Evolutionary conservation across 53 echinoderm and acorn worm genomes (phyloP).

Genomic region (Patiria pectinifera): DNA sequence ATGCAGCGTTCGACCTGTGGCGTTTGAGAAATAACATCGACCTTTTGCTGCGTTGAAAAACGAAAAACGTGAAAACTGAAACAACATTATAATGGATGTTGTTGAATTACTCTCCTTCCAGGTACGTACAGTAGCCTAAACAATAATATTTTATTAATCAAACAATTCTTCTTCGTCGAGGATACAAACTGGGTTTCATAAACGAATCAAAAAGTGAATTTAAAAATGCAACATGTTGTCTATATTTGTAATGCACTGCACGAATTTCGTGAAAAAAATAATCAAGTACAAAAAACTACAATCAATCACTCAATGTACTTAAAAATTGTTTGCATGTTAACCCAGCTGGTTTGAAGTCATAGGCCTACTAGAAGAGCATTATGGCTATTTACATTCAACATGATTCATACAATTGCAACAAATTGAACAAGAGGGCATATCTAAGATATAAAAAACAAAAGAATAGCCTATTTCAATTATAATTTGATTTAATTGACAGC

Average conservation of each 20-base stretch:
- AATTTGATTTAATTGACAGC: constrained; percentile 63
- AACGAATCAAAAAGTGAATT: not conserved
- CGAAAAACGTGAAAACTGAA: too few species aligned
- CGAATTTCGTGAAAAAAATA: constrained; percentile 11
- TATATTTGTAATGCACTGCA: constrained; percentile 2
- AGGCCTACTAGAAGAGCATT: too few species aligned
- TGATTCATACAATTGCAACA: too few species aligned
- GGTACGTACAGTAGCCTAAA: constrained; percentile 21
- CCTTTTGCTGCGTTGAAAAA: too few species aligned
- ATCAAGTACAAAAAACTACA: not conserved
- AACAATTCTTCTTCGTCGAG: not conserved
- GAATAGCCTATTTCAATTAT: not conserved
- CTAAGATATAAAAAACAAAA: too few species aligned
- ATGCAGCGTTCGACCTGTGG: too few species aligned
- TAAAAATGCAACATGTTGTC: not conserved
- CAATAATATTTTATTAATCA: not conserved
- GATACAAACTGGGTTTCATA: not conserved
- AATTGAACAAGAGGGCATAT: too few species aligned
- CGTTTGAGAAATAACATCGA: too few species aligned
- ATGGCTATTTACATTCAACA: too few species aligned
- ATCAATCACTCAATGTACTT: too few species aligned
- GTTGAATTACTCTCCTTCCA: constrained; percentile 70
- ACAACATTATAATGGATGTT: constrained; percentile 50
- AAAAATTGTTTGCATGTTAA: too few species aligned
- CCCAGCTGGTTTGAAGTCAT: too few species aligned